These are phyloP conservation scores for Drosophila gunungcola DNA, from an alignment of 1,140 invertebrate genomes.

Conservation along the genomic window DNA sequence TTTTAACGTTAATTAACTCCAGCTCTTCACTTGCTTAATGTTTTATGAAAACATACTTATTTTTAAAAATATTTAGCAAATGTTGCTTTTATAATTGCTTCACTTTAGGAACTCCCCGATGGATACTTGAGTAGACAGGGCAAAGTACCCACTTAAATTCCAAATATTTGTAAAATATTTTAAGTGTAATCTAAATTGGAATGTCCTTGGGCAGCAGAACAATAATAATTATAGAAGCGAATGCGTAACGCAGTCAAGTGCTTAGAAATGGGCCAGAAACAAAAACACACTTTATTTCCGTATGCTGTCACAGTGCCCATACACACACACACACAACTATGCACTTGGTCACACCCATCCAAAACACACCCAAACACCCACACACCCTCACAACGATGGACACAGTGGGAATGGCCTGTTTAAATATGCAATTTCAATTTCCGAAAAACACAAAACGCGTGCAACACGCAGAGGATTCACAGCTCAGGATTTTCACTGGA, in stretches of 20 bases:
- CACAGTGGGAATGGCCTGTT: constrained; percentile 59
- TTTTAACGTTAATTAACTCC: too few species aligned
- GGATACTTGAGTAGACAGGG: too few species aligned
- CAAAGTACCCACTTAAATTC: too few species aligned
- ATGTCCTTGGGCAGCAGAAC: constrained; percentile 28
- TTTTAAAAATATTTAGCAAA: too few species aligned
- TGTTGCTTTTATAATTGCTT: too few species aligned
- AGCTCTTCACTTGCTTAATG: too few species aligned
- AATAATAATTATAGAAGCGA: constrained; percentile 53
- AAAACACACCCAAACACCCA: constrained; percentile 4
- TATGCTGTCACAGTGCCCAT: constrained; percentile 34
- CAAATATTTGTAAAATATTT: too few species aligned
- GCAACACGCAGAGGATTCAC: constrained; percentile 58
- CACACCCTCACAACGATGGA: constrained; percentile 11
- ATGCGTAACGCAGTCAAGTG: constrained; percentile 46
- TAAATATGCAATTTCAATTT: constrained; percentile 84
- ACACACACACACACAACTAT: neutral
- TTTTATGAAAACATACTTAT: too few species aligned
- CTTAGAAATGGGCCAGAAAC: constrained; percentile 48
- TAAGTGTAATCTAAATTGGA: constrained; percentile 11
- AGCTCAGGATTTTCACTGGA: constrained; percentile 37
- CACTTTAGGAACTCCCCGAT: too few species aligned
- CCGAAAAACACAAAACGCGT: constrained; percentile 76
- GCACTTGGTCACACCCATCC: too few species aligned
- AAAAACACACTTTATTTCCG: constrained; percentile 65